Base-by-base conservation (phyloP, 1,140 invertebrate genomes). In the Cardiocondyla obscurior region DNA sequence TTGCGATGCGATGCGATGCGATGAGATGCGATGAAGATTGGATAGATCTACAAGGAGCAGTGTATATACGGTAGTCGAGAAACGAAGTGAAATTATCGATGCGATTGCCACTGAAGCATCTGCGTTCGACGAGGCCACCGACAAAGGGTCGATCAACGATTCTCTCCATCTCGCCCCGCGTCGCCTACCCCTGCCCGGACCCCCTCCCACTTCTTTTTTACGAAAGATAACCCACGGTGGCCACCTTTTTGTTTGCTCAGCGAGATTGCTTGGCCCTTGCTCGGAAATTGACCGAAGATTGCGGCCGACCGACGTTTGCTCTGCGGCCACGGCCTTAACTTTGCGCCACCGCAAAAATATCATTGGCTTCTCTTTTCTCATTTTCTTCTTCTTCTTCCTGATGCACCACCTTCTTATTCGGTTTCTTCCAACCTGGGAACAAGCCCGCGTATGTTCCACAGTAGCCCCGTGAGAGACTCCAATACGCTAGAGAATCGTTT, bases 281-380 rank as follows among this genome's bases (percentile, higher is more conserved):
- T 89, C 88, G 86, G 85, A 92, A 92, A 92, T 93, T 92, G 91
- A 91, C 84, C 90, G 90, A 92, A 92, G 91, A 92, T 92, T 93
- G 91, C 91, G 90, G 91, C 89, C 85, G 90, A 87, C 89, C 88
- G 77, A 91, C 85, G 90, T 92, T 91, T 91, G 90, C 84, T 92
- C 89, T 90, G 88, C 85, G 88, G 90, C 90, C 79, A 85, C 85
- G 83, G 85, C 87, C 85, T 91, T 90, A 90, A 92, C 88, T 86
- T 88, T 85, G 53, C 81, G 83, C 83, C 73, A 85, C 91, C 91
- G 86, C 91, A 92, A 93, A 90, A 92, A 92, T 91, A 91, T 91
- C 86, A 88, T 90, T 90, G 70, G 67, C 81, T 88, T 89, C 83
- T 85, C 86, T 65, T 62, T 74, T 57, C 51, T 53, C 51, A 25